These are phyloP conservation scores for Ophraella communa DNA, from an alignment of 2,888 invertebrate species.

Conservation along the genomic window DNA sequence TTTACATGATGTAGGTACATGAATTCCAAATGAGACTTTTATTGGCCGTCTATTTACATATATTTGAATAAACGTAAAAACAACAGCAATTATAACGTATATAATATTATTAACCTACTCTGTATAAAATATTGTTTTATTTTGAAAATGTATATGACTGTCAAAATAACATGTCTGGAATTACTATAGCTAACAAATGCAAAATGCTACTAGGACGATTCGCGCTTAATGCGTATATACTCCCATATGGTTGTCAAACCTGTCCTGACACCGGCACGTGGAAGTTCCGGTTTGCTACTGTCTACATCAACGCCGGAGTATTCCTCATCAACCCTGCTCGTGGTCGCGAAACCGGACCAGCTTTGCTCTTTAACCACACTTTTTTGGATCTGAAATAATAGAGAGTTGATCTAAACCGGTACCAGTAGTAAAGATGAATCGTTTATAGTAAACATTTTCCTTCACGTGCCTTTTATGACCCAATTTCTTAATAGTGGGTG, in stretches of 20 bases:
- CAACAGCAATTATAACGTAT: no score
- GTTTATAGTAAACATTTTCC: slow-evolving; percentile 41
- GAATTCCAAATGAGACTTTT: slow-evolving; percentile 47
- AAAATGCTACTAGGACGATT: slow-evolving; percentile 27
- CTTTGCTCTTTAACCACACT: slow-evolving; percentile 38
- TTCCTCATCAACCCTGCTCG: slow-evolving; percentile 31
- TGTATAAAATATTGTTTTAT: no score
- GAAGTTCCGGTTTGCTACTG: slow-evolving; percentile 50
- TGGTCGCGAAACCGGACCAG: slow-evolving; percentile 34
- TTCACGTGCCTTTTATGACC: slow-evolving; percentile 37
- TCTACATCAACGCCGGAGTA: slow-evolving; percentile 24
- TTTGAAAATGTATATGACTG: no score
- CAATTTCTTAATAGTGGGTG: slow-evolving; percentile 19
- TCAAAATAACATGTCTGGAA: slow-evolving; percentile 11
- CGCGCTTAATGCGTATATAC: slow-evolving; percentile 19
- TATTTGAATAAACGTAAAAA: neutral
- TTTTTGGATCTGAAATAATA: slow-evolving; percentile 49
- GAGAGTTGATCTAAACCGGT: slow-evolving; percentile 51
- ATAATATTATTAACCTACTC: no score
- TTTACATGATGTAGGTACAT: slow-evolving; percentile 37
- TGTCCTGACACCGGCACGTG: slow-evolving; percentile 53
- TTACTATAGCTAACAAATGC: neutral
- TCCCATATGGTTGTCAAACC: slow-evolving; percentile 56
- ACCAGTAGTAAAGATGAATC: slow-evolving; percentile 49
- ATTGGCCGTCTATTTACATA: slow-evolving; percentile 11